A percentile compares a stretch with the other conserved stretches of the same genome.
These are phyloP conservation scores for Ganaspis brasiliensis DNA, from an alignment of 2,888 invertebrate species.

Conservation along the genomic window DNA sequence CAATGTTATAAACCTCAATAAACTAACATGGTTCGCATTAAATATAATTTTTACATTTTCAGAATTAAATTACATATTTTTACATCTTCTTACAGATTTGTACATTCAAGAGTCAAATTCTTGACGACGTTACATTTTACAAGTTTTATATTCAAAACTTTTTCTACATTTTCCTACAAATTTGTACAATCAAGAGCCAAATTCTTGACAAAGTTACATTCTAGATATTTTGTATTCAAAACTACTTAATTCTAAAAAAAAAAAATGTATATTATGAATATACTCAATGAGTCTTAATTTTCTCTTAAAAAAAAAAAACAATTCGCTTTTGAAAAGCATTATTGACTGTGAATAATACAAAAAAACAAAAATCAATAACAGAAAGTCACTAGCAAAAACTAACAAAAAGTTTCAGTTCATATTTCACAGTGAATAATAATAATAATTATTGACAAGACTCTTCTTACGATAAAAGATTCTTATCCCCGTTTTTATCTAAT, in stretches of 20 bases:
- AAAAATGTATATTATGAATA: too few species aligned
- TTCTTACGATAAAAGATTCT: constrained; percentile 3
- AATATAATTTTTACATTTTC: neutral
- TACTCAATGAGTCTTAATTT: too few species aligned
- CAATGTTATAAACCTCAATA: too few species aligned
- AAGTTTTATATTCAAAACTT: neutral
- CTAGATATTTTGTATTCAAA: neutral
- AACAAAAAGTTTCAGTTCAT: too few species aligned
- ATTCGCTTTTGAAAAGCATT: too few species aligned
- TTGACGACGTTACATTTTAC: neutral
- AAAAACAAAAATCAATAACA: neutral
- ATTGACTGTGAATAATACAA: too few species aligned
- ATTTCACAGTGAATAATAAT: too few species aligned
- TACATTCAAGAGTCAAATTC: neutral
- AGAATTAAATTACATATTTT: neutral
- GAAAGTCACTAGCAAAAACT: neutral
- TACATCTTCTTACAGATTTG: neutral
- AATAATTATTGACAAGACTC: neutral
- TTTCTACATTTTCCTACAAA: neutral
- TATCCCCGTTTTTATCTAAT: neutral
- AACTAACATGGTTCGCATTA: too few species aligned
- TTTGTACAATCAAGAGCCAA: neutral
- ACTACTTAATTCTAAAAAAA: too few species aligned
- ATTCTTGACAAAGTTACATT: neutral
- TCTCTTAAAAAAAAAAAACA: too few species aligned